Evolutionary conservation across 2,113 vertebrate species (phyloP).

Genomic region (Pachypanchax playfairii): DNA sequence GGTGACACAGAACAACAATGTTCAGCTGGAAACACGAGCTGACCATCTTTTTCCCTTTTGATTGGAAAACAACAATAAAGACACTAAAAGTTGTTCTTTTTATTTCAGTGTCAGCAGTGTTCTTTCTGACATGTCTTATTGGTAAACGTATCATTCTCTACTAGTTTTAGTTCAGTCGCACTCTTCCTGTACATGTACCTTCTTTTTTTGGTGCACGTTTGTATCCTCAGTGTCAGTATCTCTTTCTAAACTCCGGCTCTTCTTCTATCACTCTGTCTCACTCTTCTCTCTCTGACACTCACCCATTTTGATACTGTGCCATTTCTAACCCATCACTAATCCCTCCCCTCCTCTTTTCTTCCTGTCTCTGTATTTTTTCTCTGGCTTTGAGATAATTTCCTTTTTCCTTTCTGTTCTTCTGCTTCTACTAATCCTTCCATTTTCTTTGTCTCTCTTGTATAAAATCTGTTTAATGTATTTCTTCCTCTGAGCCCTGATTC

Average conservation of each 20-base stretch:
- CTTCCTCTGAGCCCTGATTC: constrained; percentile 30
- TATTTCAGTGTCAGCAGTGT: not conserved
- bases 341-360: constrained; percentile 52
- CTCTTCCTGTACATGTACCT: constrained; percentile 24
- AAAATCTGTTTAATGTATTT: constrained; percentile 48
- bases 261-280: constrained; percentile 38
- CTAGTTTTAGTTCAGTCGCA: constrained; percentile 21
- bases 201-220: constrained; percentile 8
- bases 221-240: constrained; percentile 36
- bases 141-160: constrained; percentile 18
- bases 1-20: too few species aligned
- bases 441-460: constrained; percentile 62
- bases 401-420: constrained; percentile 53
- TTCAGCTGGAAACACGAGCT: too few species aligned
- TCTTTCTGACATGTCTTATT: constrained; percentile 3
- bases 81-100: not conserved
- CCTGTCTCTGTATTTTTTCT: constrained; percentile 56
- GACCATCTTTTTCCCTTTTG: too few species aligned
- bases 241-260: constrained; percentile 51
- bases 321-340: constrained; percentile 70
- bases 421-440: constrained; percentile 65
- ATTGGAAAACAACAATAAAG: too few species aligned
- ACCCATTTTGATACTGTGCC: constrained; percentile 58
- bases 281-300: constrained; percentile 54
- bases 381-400: constrained; percentile 65